phyloP scores from a whole-genome alignment of 1,140 invertebrate genomes.

The Trichogramma pretiosum region DNA sequence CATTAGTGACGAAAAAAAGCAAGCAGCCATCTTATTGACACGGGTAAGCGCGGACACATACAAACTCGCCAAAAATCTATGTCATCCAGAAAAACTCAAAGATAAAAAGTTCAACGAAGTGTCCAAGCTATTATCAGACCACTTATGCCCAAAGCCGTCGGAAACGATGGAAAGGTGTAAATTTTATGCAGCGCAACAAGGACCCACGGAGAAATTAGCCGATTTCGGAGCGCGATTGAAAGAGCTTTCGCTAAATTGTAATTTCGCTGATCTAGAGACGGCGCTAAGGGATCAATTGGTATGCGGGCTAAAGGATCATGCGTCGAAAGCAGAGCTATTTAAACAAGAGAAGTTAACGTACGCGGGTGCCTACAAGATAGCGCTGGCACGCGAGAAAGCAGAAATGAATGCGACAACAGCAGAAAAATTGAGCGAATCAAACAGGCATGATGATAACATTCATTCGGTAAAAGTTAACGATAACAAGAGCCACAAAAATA shows the following conservation, averaged over 20 bases:
- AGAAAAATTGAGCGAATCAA: background rate
- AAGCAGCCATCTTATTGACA: background rate
- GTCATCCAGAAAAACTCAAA: background rate
- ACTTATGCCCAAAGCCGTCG: background rate
- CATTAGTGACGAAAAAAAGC: background rate
- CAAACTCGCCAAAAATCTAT: background rate
- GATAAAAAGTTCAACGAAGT: background rate
- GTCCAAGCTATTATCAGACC: background rate
- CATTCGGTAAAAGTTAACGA: background rate
- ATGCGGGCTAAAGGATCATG: slow-evolving; percentile 3
- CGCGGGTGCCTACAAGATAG: background rate
- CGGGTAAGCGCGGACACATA: background rate
- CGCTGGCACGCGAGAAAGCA: background rate
- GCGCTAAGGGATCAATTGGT: slow-evolving; percentile 11
- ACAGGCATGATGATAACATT: background rate
- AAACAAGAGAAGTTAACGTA: background rate
- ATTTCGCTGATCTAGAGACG: slow-evolving; percentile 3
- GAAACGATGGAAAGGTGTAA: background rate
- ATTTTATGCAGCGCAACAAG: background rate
- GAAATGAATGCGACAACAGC: background rate
- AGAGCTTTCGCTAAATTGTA: slow-evolving; percentile 8
- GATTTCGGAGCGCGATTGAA: slow-evolving; percentile 11
- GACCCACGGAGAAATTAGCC: background rate
- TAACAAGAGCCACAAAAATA: background rate
- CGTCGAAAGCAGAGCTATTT: slow-evolving; percentile 4